Conservation (phyloP, 2,113 vertebrate genomes). For the Epinephelus moara region DNA sequence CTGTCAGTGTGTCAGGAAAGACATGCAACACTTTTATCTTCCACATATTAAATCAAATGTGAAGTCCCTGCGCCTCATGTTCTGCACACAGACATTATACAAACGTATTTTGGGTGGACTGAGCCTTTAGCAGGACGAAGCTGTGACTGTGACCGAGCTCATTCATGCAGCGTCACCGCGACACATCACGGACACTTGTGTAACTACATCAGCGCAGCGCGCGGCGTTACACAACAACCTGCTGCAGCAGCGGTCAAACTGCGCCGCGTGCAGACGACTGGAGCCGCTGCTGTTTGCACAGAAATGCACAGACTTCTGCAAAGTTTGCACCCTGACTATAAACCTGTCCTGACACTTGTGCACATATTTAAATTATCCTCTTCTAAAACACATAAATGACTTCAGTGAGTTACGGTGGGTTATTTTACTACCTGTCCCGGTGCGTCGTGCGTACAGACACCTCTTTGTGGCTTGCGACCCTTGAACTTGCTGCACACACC, state of each 20-base stretch:
- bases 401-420: too few species aligned
- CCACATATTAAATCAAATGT: too few species aligned
- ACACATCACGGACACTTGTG: background rate
- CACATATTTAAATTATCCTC: accelerated
- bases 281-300: too few species aligned
- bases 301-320: background rate
- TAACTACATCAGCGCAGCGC: background rate
- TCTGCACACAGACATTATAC: background rate
- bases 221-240: background rate
- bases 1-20: too few species aligned
- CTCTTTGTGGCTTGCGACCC: background rate
- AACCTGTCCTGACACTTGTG: accelerated
- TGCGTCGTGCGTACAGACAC: too few species aligned
- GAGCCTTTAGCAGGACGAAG: background rate
- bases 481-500: background rate
- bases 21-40: background rate
- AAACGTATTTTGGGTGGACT: background rate
- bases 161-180: background rate
- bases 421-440: background rate
- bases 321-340: background rate
- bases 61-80: background rate
- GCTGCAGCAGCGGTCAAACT: background rate
- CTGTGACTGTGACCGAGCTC: too few species aligned
- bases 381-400: background rate
- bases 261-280: background rate